Base-by-base conservation (phyloP, 2,888 invertebrate genomes). In the Pseudococcus longispinus region DNA sequence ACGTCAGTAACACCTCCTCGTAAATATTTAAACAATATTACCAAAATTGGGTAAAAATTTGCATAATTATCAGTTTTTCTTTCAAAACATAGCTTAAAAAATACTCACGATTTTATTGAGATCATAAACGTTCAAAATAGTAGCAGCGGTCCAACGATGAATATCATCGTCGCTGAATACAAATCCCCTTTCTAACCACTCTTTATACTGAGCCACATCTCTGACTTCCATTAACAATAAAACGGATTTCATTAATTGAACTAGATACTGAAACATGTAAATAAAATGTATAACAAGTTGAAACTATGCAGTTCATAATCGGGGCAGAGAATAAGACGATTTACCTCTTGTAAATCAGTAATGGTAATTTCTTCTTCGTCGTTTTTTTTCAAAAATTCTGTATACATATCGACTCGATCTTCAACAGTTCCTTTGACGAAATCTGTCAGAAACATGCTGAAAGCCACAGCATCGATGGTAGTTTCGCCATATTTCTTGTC, bases 201-300 rank as follows among this genome's bases (percentile, higher is more conserved):
- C 51, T 51, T 20, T 77, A 29, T 80, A 55, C 13, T 86, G 86
- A 6, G 18, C n/a, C n/a, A 86, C 55, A n/a, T 86, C 55, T 80
- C 37, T 86, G 20, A 55, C 32, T 13, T 42, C 80, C 86, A 86
- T 86, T 18, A 86, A 55, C 44, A 51, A 32, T 32, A 77, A n/a
- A 80, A 86, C 86, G 42, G 86, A 86, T 80, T 86, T 80, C 86
- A 86, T 80, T 46, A 86, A 51, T 77, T 86, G 51, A 80, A 86
- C 77, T 9, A 80, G 26, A 51, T 86, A 86, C 86, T 86, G 80
- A 70, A 51, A 80, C n/a, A 23, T 42, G 18, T 42, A 42, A 80
- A 23, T n/a, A 1, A 37, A 55, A 55, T 18, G 46, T n/a, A 20
- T 55, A 26, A 32, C 74, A 18, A 80, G 15, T 29, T 80, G 3